Base-by-base conservation (phyloP, 2,888 invertebrate species). In the Nemotelus pantherinus region DNA sequence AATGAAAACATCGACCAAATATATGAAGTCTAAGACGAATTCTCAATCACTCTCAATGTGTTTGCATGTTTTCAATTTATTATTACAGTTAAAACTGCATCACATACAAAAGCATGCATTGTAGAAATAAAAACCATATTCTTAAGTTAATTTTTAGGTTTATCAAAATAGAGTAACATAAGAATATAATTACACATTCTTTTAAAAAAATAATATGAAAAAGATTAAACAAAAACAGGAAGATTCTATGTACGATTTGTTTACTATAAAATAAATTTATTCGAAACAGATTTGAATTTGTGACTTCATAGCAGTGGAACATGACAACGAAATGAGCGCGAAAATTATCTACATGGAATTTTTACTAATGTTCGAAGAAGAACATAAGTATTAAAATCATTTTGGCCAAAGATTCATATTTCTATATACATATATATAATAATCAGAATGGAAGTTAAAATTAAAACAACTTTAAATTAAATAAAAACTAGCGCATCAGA, bases 201-300 rank as follows among this genome's bases (percentile, higher is more conserved):
- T 67, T 48, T 67, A 9, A 47, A 9, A n/a, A 47, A 70, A 10
- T 4, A 39, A 6, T 45, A 50, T 58, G 25, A 44, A 45, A 9
- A 58, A 3, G 7, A 72, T 5, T 67, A 39, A 63, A 45, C 4
- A 57, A 47, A 76, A 64, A 64, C 64, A 48, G 74, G 45, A 77
- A 77, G 77, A 72, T 76, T 79, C 63, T 77, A 77, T 76, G 79
- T 78, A 79, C 76, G 74, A 79, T 79, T 79, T 79, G 78, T 79
- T 78, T 80, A 78, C 78, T 65, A 78, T 78, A 44, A 77, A 78
- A 78, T 80, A 80, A 78, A 80, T 77, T 78, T 78, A 80, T 78
- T 77, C 77, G 71, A 80, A 71, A 25, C 25, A 25, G 25, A 25
- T 25, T 25, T 25, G 25, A 25, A 25, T 25, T 25, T 25, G 25